These are phyloP conservation scores for Diadophis punctatus DNA, from an alignment of 2,113 vertebrate species.

Conservation along the genomic window DNA sequence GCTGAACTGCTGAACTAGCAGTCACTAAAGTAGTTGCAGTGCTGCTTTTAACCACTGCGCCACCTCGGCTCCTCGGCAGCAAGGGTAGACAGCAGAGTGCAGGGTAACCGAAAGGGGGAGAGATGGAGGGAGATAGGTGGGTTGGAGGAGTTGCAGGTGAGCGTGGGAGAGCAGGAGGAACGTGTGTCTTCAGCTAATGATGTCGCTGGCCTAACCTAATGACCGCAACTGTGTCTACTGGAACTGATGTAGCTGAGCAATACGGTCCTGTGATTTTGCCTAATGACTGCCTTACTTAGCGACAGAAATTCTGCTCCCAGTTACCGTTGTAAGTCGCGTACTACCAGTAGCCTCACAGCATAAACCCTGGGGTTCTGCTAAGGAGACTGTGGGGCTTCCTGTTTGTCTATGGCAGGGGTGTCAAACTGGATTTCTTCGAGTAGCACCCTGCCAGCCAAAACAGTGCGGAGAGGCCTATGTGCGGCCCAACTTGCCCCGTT, in stretches of 20 bases:
- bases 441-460: too few species aligned
- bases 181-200: background rate
- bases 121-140: too few species aligned
- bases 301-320: background rate
- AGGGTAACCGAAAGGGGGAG: too few species aligned
- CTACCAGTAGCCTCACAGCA: background rate
- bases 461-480: accelerated
- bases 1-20: too few species aligned
- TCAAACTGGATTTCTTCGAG: too few species aligned
- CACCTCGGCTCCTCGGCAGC: too few species aligned
- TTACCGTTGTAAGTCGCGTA: background rate
- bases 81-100: background rate
- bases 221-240: background rate
- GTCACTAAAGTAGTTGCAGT: too few species aligned
- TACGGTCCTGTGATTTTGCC: background rate
- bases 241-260: background rate
- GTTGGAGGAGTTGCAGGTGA: too few species aligned
- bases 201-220: background rate
- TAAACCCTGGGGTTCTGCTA: background rate
- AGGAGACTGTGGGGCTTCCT: background rate
- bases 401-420: background rate
- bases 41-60: too few species aligned
- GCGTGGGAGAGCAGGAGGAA: background rate
- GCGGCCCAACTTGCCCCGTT: too few species aligned
- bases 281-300: background rate